Conservation (phyloP, 2,888 invertebrate genomes). For the Parthenolecanium corni region DNA sequence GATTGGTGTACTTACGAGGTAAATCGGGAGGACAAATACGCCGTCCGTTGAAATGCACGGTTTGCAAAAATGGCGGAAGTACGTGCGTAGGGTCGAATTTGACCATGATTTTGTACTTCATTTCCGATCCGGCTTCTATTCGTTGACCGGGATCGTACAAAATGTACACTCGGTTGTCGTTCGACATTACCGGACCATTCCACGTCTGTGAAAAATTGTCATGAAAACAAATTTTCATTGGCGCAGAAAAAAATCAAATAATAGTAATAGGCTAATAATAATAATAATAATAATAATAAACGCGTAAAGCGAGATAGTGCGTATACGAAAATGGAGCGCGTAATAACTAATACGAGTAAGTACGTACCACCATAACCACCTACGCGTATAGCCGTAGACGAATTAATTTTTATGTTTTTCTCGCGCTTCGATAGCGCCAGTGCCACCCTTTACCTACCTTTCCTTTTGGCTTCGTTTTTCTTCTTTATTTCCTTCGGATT, state of each 20-base stretch:
- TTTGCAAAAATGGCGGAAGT: constrained; percentile 42
- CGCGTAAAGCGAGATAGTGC: no score
- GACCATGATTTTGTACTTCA: constrained; percentile 49
- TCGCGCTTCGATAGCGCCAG: no score
- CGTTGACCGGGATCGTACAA: constrained; percentile 48
- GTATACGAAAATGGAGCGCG: no score
- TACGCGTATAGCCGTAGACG: no score
- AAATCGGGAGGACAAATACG: constrained; percentile 39
- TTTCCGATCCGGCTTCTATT: constrained; percentile 46
- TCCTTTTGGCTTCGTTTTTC: no score
- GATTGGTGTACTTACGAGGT: constrained; percentile 31
- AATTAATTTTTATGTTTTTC: no score
- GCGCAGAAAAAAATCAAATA: background rate
- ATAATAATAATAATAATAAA: no score
- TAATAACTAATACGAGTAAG: no score
- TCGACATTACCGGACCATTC: constrained; percentile 48
- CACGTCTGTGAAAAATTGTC: constrained; percentile 43
- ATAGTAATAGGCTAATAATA: background rate
- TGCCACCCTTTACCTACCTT: no score
- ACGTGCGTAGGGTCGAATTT: constrained; percentile 45
- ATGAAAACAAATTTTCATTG: background rate
- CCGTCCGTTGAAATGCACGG: constrained; percentile 47
- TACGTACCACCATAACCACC: no score
- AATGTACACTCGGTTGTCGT: constrained; percentile 48
- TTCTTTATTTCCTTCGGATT: no score